phyloP scores from a whole-genome alignment of 2,888 invertebrate genomes.

The Amblyteles armatorius region DNA sequence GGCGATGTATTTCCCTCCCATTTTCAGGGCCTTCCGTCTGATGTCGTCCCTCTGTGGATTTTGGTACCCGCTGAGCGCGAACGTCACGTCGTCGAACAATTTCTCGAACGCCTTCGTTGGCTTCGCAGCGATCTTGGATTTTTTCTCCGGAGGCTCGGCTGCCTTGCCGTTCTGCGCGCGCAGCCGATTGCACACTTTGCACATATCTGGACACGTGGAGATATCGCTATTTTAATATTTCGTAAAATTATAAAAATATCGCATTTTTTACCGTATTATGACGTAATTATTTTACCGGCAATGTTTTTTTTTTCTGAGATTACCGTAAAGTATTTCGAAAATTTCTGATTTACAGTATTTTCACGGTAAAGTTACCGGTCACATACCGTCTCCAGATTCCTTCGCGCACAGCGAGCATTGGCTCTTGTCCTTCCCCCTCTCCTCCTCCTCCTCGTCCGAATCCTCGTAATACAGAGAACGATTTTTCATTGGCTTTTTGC shows the following conservation, averaged over 20 bases:
- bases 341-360: too few species aligned
- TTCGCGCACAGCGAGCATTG: slow-evolving; percentile 73
- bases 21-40: slow-evolving; percentile 80
- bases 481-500: slow-evolving; percentile 65
- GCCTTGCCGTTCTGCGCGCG: slow-evolving; percentile 59
- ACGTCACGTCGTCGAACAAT: slow-evolving; percentile 77
- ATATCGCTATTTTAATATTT: too few species aligned
- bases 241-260: too few species aligned
- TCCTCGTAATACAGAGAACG: slow-evolving; percentile 55
- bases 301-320: too few species aligned
- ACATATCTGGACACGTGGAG: slow-evolving; percentile 45
- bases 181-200: slow-evolving; percentile 75
- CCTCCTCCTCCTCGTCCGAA: slow-evolving; percentile 32
- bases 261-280: too few species aligned
- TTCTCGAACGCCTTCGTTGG: slow-evolving; percentile 75
- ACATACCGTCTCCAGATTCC: slow-evolving; percentile 69
- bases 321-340: too few species aligned
- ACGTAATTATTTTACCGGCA: too few species aligned
- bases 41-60: slow-evolving; percentile 82
- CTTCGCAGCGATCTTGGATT: slow-evolving; percentile 52
- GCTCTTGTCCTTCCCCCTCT: slow-evolving; percentile 38
- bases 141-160: slow-evolving; percentile 54
- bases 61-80: slow-evolving; percentile 82
- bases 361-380: too few species aligned
- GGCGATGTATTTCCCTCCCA: slow-evolving; percentile 81